These are phyloP conservation scores for Physeter macrocephalus DNA, from an alignment of 2,113 vertebrate species.

Conservation along the genomic window DNA sequence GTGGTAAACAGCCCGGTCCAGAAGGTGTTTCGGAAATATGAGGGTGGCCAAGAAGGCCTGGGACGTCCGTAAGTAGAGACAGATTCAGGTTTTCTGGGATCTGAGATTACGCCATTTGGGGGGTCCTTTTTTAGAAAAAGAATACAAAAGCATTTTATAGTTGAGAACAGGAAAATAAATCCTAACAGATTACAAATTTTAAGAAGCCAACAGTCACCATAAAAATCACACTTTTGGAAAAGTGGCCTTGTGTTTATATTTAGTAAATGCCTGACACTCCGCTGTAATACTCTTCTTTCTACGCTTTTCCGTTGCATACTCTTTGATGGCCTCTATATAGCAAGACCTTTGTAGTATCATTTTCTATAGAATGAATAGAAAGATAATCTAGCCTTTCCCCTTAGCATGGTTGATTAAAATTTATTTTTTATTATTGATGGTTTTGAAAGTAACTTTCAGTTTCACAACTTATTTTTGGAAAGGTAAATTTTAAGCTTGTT, in stretches of 20 bases:
- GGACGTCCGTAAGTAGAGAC: accelerated
- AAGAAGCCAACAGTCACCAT: neutral
- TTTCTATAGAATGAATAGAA: neutral
- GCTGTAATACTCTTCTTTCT: neutral
- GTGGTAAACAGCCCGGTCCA: accelerated
- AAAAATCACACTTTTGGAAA: neutral
- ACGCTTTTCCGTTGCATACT: accelerated
- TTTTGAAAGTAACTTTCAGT: neutral
- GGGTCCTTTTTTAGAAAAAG: neutral
- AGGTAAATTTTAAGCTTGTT: neutral
- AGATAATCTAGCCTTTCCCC: neutral
- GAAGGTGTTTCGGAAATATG: neutral
- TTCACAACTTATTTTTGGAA: neutral
- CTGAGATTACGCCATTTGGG: accelerated
- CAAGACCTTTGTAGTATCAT: neutral
- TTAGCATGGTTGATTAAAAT: neutral
- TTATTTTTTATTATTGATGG: neutral
- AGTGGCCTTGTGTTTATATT: neutral
- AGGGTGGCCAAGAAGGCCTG: accelerated
- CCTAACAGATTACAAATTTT: neutral
- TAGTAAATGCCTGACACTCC: neutral
- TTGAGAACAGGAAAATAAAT: neutral
- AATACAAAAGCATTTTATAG: neutral
- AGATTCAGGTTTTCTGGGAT: neutral
- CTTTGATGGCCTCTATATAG: neutral